phyloP scores from a whole-genome alignment of 2,797 vertebrate genomes.

The Sparidentex hasta region DNA sequence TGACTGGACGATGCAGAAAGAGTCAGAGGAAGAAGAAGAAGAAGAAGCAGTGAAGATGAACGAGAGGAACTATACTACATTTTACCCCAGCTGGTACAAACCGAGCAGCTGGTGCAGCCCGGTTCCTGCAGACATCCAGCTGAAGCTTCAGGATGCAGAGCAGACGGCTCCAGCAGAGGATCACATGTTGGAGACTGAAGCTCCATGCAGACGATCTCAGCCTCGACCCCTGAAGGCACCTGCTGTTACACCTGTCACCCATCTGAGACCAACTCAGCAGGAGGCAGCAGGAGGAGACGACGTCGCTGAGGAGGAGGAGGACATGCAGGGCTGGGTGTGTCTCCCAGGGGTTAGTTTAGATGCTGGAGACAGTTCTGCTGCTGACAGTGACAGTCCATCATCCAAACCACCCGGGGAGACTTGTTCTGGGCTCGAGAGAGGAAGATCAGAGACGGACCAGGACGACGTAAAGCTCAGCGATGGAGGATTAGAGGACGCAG shows the following conservation, averaged over 20 bases:
- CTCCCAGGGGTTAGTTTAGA: constrained; percentile 8
- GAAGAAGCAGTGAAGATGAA: constrained; percentile 40
- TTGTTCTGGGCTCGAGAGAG: not conserved
- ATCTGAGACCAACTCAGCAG: not conserved
- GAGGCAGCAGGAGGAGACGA: constrained; percentile 6
- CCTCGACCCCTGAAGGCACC: not conserved
- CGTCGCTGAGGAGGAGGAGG: constrained; percentile 10
- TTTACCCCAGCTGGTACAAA: constrained; percentile 68
- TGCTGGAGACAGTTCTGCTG: not conserved
- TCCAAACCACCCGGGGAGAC: constrained; percentile 7
- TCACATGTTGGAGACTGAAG: no score
- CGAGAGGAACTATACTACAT: constrained; percentile 24
- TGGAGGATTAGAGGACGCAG: not conserved
- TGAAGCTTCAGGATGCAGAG: not conserved
- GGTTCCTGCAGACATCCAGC: constrained; percentile 5
- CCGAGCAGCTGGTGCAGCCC: constrained; percentile 33
- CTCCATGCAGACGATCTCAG: not conserved
- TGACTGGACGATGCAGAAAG: constrained; percentile 3
- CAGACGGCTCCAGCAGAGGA: not conserved
- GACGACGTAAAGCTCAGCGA: not conserved
- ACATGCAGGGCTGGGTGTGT: constrained; percentile 33
- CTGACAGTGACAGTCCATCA: not conserved
- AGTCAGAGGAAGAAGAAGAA: constrained; percentile 10
- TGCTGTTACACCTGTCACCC: not conserved
- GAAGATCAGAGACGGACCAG: not conserved